phyloP scores from a whole-genome alignment of 2,113 vertebrate genomes.

The Sialia sialis region DNA sequence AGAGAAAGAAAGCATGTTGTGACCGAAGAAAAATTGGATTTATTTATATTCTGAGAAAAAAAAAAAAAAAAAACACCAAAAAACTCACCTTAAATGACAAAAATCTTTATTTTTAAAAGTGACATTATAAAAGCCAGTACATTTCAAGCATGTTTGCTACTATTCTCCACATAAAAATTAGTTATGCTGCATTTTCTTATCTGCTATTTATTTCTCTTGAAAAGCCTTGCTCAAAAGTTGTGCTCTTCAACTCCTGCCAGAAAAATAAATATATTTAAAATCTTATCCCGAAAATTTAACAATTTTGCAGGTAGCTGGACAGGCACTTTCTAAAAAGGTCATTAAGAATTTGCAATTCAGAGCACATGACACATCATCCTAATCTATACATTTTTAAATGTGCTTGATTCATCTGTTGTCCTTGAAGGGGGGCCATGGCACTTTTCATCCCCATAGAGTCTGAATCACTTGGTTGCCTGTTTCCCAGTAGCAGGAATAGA shows the following conservation, averaged over 20 bases:
- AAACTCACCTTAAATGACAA: constrained; percentile 65
- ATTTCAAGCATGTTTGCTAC: constrained; percentile 64
- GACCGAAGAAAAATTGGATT: constrained; percentile 76
- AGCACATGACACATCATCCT: neutral
- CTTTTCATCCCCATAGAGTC: neutral
- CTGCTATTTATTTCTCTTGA: constrained; percentile 1
- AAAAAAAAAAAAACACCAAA: neutral
- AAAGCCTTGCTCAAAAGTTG: neutral
- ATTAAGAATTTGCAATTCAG: neutral
- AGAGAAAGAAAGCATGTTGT: constrained; percentile 76
- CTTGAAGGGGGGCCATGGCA: neutral
- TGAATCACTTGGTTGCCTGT: constrained; percentile 3
- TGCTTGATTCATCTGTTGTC: neutral
- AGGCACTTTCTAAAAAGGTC: neutral
- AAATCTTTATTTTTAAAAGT: constrained; percentile 84
- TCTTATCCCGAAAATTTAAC: neutral
- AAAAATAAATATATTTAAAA: constrained; percentile 1
- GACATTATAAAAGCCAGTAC: constrained; percentile 60
- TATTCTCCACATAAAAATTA: neutral
- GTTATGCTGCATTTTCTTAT: constrained; percentile 38
- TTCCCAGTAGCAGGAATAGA: neutral
- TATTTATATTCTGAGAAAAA: constrained; percentile 76
- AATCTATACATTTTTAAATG: neutral
- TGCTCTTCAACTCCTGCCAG: neutral
- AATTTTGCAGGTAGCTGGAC: neutral